Evolutionary conservation across 2,113 vertebrate species (phyloP).

Genomic region (Tychaedon coryphoeus): DNA sequence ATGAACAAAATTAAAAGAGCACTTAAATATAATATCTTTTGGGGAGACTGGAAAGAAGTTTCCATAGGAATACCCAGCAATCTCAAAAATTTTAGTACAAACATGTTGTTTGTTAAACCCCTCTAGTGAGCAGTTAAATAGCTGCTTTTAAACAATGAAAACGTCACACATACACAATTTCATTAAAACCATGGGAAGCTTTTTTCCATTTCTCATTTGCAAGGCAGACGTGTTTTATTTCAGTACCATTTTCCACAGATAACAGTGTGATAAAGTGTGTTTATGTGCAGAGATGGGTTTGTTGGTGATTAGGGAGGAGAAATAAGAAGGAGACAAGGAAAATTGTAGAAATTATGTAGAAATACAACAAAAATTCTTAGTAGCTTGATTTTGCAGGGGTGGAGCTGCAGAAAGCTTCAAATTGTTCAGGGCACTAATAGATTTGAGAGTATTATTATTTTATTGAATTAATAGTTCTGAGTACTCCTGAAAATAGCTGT

Average conservation of each 20-base stretch:
- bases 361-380: background rate
- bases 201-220: background rate
- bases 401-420: background rate
- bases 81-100: background rate
- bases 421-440: background rate
- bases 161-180: background rate
- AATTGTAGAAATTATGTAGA: background rate
- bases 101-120: background rate
- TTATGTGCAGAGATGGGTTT: background rate
- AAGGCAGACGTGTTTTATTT: background rate
- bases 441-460: background rate
- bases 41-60: background rate
- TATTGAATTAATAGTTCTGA: background rate
- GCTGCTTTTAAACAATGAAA: background rate
- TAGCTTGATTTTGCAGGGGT: background rate
- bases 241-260: background rate
- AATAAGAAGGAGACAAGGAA: background rate
- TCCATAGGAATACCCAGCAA: background rate
- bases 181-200: background rate
- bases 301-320: background rate
- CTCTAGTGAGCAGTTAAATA: constrained; percentile 1
- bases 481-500: background rate
- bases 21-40: background rate
- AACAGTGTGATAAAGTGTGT: background rate
- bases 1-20: background rate